These are phyloP conservation scores for Cheirogaleus major DNA, from an alignment of 2,797 vertebrate genomes.

Conservation along the genomic window DNA sequence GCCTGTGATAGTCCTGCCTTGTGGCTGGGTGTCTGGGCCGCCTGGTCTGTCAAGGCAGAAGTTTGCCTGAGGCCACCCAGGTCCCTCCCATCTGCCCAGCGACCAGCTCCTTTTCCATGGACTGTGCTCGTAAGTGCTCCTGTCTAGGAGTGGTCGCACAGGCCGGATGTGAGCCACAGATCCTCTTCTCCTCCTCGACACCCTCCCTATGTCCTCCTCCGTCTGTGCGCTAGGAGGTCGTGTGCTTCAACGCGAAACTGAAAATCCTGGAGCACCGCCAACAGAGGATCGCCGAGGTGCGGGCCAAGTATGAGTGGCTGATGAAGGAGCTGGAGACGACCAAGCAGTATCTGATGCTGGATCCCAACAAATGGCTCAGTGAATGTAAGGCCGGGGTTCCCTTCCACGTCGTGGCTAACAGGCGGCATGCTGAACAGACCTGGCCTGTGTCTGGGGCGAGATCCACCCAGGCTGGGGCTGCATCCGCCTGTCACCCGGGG, in stretches of 20 bases:
- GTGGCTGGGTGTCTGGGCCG: neutral
- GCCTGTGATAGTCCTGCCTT: rapidly evolving
- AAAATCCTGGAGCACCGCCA: slow-evolving; percentile 94
- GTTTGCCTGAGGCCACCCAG: rapidly evolving
- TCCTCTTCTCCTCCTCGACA: neutral
- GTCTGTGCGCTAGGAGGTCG: slow-evolving; percentile 85
- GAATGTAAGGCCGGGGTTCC: slow-evolving; percentile 89
- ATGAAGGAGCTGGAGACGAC: slow-evolving; percentile 93
- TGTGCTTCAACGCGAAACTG: slow-evolving; percentile 94
- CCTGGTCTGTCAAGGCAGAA: too few species aligned
- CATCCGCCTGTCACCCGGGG: neutral
- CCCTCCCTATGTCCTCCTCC: neutral
- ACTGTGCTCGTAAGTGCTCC: neutral
- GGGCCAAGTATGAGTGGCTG: slow-evolving; percentile 92
- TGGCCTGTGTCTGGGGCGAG: neutral
- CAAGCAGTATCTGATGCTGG: slow-evolving; percentile 93
- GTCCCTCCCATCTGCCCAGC: neutral
- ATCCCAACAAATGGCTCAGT: slow-evolving; percentile 92
- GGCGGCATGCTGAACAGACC: slow-evolving; percentile 6
- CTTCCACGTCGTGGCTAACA: neutral
- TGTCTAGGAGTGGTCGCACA: slow-evolving; percentile 14
- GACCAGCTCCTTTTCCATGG: neutral
- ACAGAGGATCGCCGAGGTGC: slow-evolving; percentile 92
- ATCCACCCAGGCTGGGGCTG: neutral
- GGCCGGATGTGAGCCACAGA: neutral